Conservation (phyloP, 2,113 vertebrate genomes). For the Solea solea region DNA sequence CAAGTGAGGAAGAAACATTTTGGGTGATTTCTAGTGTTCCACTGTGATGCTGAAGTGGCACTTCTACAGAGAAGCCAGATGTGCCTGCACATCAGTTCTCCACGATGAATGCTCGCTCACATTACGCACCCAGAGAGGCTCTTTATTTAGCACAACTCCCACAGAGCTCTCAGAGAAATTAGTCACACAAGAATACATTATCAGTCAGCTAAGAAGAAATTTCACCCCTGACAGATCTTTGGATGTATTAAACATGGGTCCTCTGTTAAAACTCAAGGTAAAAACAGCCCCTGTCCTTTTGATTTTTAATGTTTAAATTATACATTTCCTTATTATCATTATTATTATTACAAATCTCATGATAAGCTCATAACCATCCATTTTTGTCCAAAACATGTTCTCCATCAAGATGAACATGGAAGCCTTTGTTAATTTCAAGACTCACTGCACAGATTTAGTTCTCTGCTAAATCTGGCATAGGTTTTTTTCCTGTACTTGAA, state of each 20-base stretch:
- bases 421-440: no score
- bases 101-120: slow-evolving; percentile 30
- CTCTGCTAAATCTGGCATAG: no score
- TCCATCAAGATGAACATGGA: no score
- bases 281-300: background rate
- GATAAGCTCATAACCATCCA: slow-evolving; percentile 2
- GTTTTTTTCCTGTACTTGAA: no score
- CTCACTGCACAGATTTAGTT: no score
- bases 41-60: slow-evolving; percentile 49
- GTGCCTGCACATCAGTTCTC: slow-evolving; percentile 1
- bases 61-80: slow-evolving; percentile 31
- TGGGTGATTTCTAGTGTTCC: background rate
- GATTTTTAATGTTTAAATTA: background rate
- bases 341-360: background rate
- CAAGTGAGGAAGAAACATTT: background rate
- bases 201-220: slow-evolving; percentile 23
- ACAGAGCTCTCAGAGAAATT: slow-evolving; percentile 56
- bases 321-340: background rate
- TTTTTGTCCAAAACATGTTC: no score
- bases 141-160: slow-evolving; percentile 39
- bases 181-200: slow-evolving; percentile 42
- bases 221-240: background rate
- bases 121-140: slow-evolving; percentile 57
- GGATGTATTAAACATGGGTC: slow-evolving; percentile 2
- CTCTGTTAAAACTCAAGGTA: background rate